Evolutionary conservation across 2,797 vertebrate genomes (phyloP).

Genomic region (Sardinella longiceps): DNA sequence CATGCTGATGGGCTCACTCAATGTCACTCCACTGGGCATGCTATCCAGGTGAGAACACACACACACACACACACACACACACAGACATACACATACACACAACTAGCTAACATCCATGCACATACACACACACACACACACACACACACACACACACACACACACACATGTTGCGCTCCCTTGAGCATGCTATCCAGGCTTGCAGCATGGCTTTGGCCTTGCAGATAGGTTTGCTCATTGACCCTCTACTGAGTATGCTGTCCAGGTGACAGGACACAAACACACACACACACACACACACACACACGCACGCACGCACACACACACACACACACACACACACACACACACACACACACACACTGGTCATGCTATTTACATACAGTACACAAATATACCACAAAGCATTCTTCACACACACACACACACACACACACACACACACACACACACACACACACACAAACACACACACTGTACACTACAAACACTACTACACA

Average conservation of each 20-base stretch:
- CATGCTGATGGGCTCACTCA: constrained; percentile 98
- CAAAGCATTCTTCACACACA: too few species aligned
- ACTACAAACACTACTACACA: neutral
- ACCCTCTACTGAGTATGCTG: neutral
- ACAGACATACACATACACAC: constrained; percentile 15
- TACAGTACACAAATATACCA: too few species aligned
- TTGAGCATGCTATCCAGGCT: too few species aligned
- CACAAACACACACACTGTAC: neutral
- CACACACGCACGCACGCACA: too few species aligned
- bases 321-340: too few species aligned
- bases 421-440: neutral
- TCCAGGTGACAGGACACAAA: neutral
- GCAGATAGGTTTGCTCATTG: too few species aligned
- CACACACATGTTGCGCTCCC: neutral
- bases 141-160: constrained; percentile 7
- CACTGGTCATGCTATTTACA: too few species aligned
- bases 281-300: too few species aligned
- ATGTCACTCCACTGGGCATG: constrained; percentile 98
- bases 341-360: too few species aligned
- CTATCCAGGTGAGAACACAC: constrained; percentile 83
- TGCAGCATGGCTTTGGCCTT: too few species aligned
- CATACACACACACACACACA: neutral
- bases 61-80: constrained; percentile 21
- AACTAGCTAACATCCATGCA: neutral
- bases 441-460: neutral